Evolutionary conservation across 1,140 invertebrate species (phyloP).

Genomic region (Vanessa tameamea): DNA sequence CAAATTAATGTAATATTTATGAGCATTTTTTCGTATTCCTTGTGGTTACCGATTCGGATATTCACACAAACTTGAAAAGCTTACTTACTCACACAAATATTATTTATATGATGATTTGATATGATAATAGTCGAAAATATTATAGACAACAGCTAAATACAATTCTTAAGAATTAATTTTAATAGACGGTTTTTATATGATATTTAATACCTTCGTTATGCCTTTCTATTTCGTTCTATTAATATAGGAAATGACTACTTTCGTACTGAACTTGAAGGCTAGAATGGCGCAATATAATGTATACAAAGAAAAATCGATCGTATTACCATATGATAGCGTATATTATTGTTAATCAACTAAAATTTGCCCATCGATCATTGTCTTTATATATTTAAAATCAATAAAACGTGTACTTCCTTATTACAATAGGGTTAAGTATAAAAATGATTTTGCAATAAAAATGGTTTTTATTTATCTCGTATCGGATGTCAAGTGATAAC

Average conservation of each 20-base stretch:
- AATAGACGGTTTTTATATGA: slow-evolving; percentile 11
- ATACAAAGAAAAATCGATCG: slow-evolving; percentile 14
- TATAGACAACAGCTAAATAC: slow-evolving; percentile 14
- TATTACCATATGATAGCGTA: background rate
- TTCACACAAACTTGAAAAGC: too few species aligned
- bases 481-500: slow-evolving; percentile 61
- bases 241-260: slow-evolving; percentile 43
- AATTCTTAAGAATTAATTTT: slow-evolving; percentile 11
- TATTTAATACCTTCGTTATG: slow-evolving; percentile 16
- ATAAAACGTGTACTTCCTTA: slow-evolving; percentile 20
- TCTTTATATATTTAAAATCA: slow-evolving; percentile 28
- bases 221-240: slow-evolving; percentile 42
- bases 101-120: background rate
- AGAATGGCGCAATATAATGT: background rate
- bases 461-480: slow-evolving; percentile 29
- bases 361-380: slow-evolving; percentile 37
- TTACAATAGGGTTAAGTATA: slow-evolving; percentile 22
- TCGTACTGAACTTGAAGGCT: slow-evolving; percentile 33
- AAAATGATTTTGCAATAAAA: slow-evolving; percentile 11
- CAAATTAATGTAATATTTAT: too few species aligned
- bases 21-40: too few species aligned
- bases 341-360: background rate
- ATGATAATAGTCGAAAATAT: background rate
- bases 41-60: too few species aligned
- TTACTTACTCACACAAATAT: too few species aligned